phyloP scores from a whole-genome alignment of 2,888 invertebrate species.

The Tupiocoris notatus region DNA sequence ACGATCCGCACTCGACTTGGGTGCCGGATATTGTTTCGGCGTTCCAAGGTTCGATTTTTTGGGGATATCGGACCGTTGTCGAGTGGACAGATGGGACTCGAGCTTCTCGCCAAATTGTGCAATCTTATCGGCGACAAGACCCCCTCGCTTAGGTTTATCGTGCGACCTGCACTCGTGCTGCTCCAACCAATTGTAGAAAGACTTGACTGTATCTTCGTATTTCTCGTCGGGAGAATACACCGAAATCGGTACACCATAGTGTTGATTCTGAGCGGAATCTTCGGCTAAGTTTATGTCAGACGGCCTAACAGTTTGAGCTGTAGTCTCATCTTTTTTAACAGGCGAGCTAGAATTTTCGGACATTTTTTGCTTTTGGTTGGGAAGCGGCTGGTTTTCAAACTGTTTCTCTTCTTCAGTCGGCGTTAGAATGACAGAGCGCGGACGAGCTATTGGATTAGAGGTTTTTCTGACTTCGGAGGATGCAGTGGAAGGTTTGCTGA shows the following conservation, averaged over 20 bases:
- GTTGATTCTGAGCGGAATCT: background rate
- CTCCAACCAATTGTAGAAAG: slow-evolving; percentile 33
- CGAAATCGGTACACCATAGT: background rate
- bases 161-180: slow-evolving; percentile 29
- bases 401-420: slow-evolving; percentile 18
- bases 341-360: background rate
- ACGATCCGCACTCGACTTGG: background rate
- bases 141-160: slow-evolving; percentile 1
- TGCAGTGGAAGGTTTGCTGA: background rate
- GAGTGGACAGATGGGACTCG: slow-evolving; percentile 18
- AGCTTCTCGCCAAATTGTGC: slow-evolving; percentile 29
- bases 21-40: background rate
- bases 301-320: background rate
- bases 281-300: background rate
- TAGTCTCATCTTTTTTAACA: too few species aligned
- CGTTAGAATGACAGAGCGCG: slow-evolving; percentile 15
- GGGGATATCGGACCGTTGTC: background rate
- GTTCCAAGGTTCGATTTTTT: background rate
- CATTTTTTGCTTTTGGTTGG: background rate
- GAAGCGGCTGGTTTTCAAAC: background rate
- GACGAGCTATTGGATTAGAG: background rate
- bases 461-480: background rate
- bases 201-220: slow-evolving; percentile 30
- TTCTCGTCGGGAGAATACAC: slow-evolving; percentile 26
- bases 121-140: slow-evolving; percentile 29